Evolutionary conservation across 1,140 invertebrate species (phyloP), one percentile per base, ranked within the genome.

Genomic region (Drosophila persimilis): DNA sequence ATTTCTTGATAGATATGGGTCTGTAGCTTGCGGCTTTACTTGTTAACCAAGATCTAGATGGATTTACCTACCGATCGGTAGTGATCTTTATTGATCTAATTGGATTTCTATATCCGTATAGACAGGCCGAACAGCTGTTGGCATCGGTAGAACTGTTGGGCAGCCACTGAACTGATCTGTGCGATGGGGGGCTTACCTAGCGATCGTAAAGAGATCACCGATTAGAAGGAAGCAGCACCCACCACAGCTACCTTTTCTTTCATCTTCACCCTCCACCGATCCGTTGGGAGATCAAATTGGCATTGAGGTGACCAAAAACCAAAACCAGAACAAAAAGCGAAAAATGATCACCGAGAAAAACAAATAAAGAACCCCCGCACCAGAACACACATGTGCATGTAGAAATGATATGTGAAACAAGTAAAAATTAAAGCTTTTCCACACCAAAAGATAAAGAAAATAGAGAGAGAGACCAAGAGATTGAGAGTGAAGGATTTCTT

Each of bases 271-370:
- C 70, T 44, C 48, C 63, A 26, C 70, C 64, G 55, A 63, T 45
- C 70, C 61, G 61, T 58, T 81, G 74, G 57, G 63, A 86, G 71
- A 88, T 86, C 78, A 73, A 88, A 86, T 86, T 86, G 83, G 83
- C 83, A 86, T 86, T 86, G 83, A 86, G 81, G 53, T 73, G 77
- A 75, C 76, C 72, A 80, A 83, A 83, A 83, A 73, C 73, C 70
- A 81, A 81, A 77, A 77, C 64, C 51, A 75, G 76, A 81, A 83
- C 55, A 83, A 78, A 83, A 60, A 80, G 48, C 84, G 84, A 86
- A 86, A 86, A 86, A 89, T 83, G 80, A 85, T 86, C 84, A 79
- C 78, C 65, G 80, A 77, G 52, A 73, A 67, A 79, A 74, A 80
- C 47, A 75, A 80, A 80, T 53, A 64, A 75, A 80, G 48, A 71